These are phyloP conservation scores for Antigone vipio DNA, from an alignment of 2,113 vertebrate species.

Conservation along the genomic window DNA sequence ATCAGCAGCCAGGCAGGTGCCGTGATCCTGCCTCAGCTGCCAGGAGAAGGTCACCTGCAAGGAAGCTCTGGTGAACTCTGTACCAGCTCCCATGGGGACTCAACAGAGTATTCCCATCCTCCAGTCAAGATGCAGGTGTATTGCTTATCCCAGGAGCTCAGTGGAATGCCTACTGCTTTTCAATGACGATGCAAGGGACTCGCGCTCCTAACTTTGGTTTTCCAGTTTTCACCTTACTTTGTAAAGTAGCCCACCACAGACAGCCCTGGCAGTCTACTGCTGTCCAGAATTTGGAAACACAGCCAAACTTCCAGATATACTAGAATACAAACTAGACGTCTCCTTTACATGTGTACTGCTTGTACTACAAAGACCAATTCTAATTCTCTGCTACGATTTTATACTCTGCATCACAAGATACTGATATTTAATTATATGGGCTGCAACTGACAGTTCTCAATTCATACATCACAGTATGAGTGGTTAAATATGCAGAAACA, in stretches of 20 bases:
- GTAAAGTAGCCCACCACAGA: background rate
- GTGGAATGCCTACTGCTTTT: background rate
- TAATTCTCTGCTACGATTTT: background rate
- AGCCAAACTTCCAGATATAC: background rate
- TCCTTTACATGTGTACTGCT: background rate
- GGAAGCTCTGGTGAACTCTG: background rate
- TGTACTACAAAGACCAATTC: background rate
- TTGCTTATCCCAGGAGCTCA: background rate
- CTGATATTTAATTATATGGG: background rate
- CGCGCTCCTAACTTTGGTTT: background rate
- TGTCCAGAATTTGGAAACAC: background rate
- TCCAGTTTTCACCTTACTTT: background rate
- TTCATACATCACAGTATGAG: background rate
- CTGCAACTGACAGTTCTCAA: background rate
- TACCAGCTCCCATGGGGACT: background rate
- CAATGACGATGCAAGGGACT: background rate
- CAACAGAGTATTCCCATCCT: background rate
- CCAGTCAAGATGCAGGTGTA: rapidly evolving
- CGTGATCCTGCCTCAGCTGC: background rate
- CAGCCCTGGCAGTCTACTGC: background rate
- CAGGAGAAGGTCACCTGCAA: background rate
- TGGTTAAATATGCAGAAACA: background rate
- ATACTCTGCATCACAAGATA: background rate
- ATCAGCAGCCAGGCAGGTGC: background rate
- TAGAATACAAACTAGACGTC: background rate